Conservation (phyloP, 2,888 invertebrate genomes). For the Pristionchus maxplancki region DNA sequence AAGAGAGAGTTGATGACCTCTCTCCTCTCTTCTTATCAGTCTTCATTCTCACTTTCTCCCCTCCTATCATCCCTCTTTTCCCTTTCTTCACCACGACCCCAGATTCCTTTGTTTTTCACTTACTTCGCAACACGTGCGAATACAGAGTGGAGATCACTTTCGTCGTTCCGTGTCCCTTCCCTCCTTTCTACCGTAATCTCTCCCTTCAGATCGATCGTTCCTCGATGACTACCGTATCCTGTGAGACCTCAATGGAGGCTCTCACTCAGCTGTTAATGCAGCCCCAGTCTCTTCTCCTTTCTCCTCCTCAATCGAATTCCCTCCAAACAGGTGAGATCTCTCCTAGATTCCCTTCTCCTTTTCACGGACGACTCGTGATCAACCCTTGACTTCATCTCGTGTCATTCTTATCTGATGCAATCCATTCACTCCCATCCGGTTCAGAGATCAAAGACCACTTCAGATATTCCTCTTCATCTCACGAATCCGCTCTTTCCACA, state of each 20-base stretch:
- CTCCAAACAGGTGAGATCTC: background rate
- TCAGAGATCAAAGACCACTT: slow-evolving; percentile 8
- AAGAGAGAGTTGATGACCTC: slow-evolving; percentile 30
- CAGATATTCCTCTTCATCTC: slow-evolving; percentile 46
- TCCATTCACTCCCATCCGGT: background rate
- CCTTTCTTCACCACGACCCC: slow-evolving; percentile 36
- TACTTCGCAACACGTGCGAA: slow-evolving; percentile 46
- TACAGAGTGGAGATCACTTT: background rate
- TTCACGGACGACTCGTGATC: slow-evolving; percentile 30
- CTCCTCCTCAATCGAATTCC: background rate
- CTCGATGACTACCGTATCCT: background rate
- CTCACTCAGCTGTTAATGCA: slow-evolving; percentile 47
- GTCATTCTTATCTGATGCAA: slow-evolving; percentile 35
- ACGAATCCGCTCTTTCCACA: slow-evolving; percentile 51
- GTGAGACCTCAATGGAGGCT: slow-evolving; percentile 48
- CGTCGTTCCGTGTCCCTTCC: slow-evolving; percentile 8
- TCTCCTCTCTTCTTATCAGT: slow-evolving; percentile 42
- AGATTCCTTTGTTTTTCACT: slow-evolving; percentile 40
- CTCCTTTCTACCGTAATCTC: slow-evolving; percentile 31
- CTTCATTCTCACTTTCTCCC: slow-evolving; percentile 34
- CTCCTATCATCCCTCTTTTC: slow-evolving; percentile 34
- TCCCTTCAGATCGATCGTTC: background rate
- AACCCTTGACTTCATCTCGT: slow-evolving; percentile 6
- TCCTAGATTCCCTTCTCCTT: background rate
- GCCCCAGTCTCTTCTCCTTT: slow-evolving; percentile 40